phyloP scores from a whole-genome alignment of 2,888 invertebrate genomes.

The Sarcophaga variegata region DNA sequence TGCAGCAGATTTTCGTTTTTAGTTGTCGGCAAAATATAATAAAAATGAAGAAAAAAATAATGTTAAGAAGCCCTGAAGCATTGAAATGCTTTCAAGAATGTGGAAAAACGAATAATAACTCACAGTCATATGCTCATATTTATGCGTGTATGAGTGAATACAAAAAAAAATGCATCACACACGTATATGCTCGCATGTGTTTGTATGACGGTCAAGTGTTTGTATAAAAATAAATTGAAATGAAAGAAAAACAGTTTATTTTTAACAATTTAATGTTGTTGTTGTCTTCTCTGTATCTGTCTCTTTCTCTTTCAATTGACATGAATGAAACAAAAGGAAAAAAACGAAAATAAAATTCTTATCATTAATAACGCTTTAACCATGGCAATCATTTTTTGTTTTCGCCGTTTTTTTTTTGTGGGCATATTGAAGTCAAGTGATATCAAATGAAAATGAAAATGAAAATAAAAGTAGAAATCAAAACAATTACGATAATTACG shows the following conservation, averaged over 20 bases:
- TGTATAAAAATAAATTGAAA: not conserved
- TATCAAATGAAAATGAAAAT: not conserved
- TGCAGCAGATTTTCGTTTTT: not conserved
- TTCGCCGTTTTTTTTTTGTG: not conserved
- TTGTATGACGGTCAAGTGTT: slow-evolving; percentile 35
- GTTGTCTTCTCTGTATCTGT: not conserved
- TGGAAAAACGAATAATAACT: too few relatives aligned
- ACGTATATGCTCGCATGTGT: not conserved
- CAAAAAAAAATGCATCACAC: too few relatives aligned
- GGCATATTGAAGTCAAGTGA: not conserved
- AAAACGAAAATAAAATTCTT: not conserved
- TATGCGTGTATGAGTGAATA: too few relatives aligned
- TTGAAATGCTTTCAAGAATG: not conserved
- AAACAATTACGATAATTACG: not conserved
- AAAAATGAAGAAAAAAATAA: not conserved
- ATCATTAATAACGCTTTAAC: not conserved
- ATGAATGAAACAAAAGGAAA: not conserved
- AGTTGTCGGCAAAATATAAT: not conserved
- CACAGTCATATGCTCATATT: too few relatives aligned
- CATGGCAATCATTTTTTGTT: not conserved
- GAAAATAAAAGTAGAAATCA: not conserved
- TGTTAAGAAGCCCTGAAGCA: not conserved
- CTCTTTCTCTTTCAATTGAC: not conserved
- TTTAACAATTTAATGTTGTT: not conserved
- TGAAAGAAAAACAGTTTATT: not conserved